Percentiles rank a stretch among this genome's conserved stretches.
Conservation (phyloP, 2,113 vertebrate species). For the Bos javanicus region DNA sequence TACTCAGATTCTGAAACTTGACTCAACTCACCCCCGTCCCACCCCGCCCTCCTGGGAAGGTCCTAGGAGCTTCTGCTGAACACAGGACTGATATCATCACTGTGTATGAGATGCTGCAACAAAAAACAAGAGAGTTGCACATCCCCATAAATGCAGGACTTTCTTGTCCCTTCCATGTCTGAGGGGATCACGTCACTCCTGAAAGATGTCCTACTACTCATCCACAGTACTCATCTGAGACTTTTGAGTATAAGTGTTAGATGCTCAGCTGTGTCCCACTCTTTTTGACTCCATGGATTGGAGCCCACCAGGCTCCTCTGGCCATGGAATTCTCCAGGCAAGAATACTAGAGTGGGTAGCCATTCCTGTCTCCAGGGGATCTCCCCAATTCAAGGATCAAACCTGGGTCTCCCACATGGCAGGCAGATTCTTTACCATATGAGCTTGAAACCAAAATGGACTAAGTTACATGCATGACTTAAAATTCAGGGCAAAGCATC, state of each 20-base stretch:
- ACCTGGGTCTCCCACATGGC: rapidly evolving
- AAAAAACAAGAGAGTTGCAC: constrained; percentile 96
- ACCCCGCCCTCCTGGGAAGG: constrained; percentile 71
- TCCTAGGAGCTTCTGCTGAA: constrained; percentile 94
- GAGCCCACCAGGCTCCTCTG: background rate
- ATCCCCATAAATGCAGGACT: constrained; percentile 94
- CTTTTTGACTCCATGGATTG: background rate
- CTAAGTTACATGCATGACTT: constrained; percentile 92
- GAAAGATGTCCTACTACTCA: constrained; percentile 95
- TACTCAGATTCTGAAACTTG: background rate
- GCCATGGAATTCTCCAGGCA: background rate
- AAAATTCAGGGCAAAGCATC: constrained; percentile 80
- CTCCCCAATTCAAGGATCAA: background rate
- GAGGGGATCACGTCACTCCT: constrained; percentile 92
- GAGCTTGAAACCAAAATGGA: constrained; percentile 95
- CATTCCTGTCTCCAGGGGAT: background rate
- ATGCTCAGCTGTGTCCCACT: background rate
- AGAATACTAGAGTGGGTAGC: background rate
- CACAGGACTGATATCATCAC: constrained; percentile 94
- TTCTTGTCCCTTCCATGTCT: constrained; percentile 84
- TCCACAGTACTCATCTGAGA: constrained; percentile 94
- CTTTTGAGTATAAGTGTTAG: constrained; percentile 75
- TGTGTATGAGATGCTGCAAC: constrained; percentile 95
- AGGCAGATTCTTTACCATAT: background rate
- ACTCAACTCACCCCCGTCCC: background rate